Evolutionary conservation across 2,113 vertebrate genomes (phyloP).

Genomic region (Peromyscus maniculatus): DNA sequence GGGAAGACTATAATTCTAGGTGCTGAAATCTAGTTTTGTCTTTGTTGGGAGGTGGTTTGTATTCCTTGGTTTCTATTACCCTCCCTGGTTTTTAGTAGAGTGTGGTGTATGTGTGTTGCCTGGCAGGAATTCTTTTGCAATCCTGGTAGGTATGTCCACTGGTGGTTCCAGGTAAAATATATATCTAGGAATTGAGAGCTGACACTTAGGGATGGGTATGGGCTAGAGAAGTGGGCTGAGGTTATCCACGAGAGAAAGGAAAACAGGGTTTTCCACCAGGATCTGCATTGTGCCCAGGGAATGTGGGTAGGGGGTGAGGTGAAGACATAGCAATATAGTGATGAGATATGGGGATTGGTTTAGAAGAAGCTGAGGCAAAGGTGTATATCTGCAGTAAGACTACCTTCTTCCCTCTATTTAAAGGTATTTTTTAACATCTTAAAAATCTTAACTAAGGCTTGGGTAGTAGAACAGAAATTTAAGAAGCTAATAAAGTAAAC

Average conservation of each 20-base stretch:
- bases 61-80: not conserved
- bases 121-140: not conserved
- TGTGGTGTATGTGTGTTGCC: not conserved
- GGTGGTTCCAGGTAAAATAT: not conserved
- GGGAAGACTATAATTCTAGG: not conserved
- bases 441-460: not conserved
- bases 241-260: not conserved
- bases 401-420: not conserved
- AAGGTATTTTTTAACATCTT: not conserved
- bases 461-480: not conserved
- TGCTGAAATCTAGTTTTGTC: too few species aligned
- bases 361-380: not conserved
- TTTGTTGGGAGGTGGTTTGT: not conserved
- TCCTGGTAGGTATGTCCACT: not conserved
- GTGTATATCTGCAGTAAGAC: not conserved
- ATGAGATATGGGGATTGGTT: not conserved
- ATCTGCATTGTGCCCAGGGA: not conserved
- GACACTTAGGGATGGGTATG: not conserved
- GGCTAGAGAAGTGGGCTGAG: not conserved
- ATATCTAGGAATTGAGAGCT: not conserved
- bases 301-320: not conserved
- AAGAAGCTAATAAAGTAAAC: too few species aligned
- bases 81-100: not conserved
- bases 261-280: not conserved
- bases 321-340: not conserved